Evolutionary conservation across 2,113 vertebrate genomes (phyloP).

Genomic region (Myotis brandtii): DNA sequence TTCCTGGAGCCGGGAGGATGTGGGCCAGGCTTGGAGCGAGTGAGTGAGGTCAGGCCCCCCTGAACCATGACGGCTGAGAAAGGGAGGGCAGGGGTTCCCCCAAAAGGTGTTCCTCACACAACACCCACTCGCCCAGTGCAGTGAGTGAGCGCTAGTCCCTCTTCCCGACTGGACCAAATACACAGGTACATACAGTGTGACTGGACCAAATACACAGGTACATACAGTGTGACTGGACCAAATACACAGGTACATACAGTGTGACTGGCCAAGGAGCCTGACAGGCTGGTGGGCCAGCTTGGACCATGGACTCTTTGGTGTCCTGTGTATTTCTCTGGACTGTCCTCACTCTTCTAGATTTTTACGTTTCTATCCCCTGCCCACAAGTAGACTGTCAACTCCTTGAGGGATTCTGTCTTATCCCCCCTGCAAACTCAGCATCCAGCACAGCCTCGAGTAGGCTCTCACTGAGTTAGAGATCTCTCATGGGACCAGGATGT

Average conservation of each 20-base stretch:
- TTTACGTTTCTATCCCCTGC: not conserved
- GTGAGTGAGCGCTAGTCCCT: not conserved
- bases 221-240: no score
- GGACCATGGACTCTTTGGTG: not conserved
- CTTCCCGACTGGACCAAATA: not conserved
- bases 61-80: not conserved
- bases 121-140: not conserved
- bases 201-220: no score
- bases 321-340: not conserved
- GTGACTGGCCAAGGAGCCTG: rapidly evolving
- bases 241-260: no score
- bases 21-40: not conserved
- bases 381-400: not conserved
- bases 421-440: not conserved
- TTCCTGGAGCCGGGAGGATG: no score
- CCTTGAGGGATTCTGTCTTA: not conserved
- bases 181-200: no score
- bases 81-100: not conserved
- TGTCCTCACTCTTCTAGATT: not conserved
- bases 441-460: not conserved
- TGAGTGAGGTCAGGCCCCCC: not conserved
- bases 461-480: not conserved
- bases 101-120: no score
- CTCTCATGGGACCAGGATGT: not conserved
- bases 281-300: rapidly evolving